phyloP scores from a whole-genome alignment of 2,797 vertebrate species.

The Hippoglossus hippoglossus region DNA sequence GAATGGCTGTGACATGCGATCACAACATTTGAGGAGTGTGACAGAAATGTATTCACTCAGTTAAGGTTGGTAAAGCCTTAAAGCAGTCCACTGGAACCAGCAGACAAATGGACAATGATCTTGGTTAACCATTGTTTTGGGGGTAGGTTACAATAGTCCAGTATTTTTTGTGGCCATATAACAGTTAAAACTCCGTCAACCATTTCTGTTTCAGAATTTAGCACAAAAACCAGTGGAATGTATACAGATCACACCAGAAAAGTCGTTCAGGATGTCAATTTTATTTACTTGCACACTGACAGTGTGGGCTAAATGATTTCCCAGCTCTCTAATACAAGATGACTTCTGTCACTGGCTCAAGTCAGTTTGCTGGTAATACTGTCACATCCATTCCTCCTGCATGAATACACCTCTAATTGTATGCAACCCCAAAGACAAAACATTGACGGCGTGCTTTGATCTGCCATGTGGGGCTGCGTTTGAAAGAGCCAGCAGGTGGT shows the following conservation, averaged over 20 bases:
- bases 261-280: fast-evolving
- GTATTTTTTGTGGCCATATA: slow-evolving; percentile 30
- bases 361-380: slow-evolving; percentile 32
- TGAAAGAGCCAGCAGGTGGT: slow-evolving; percentile 62
- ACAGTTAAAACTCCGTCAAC: neutral
- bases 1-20: slow-evolving; percentile 76
- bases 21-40: slow-evolving; percentile 72
- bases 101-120: slow-evolving; percentile 65
- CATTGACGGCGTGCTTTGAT: slow-evolving; percentile 55
- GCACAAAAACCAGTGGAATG: neutral
- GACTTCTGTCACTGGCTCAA: slow-evolving; percentile 39
- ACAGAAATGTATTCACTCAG: slow-evolving; percentile 73
- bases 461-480: slow-evolving; percentile 47
- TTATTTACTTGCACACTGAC: slow-evolving; percentile 11
- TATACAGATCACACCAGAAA: neutral
- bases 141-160: slow-evolving; percentile 19
- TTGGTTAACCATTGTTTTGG: slow-evolving; percentile 34
- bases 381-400: slow-evolving; percentile 26
- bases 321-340: slow-evolving; percentile 19
- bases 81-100: slow-evolving; percentile 64
- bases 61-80: slow-evolving; percentile 68
- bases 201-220: slow-evolving; percentile 8
- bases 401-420: slow-evolving; percentile 53
- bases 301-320: slow-evolving; percentile 19
- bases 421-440: slow-evolving; percentile 46